A percentile compares a stretch with the other conserved stretches of the same genome.
Evolutionary conservation across 2,797 vertebrate genomes (phyloP).

Genomic region (Furcifer pardalis): DNA sequence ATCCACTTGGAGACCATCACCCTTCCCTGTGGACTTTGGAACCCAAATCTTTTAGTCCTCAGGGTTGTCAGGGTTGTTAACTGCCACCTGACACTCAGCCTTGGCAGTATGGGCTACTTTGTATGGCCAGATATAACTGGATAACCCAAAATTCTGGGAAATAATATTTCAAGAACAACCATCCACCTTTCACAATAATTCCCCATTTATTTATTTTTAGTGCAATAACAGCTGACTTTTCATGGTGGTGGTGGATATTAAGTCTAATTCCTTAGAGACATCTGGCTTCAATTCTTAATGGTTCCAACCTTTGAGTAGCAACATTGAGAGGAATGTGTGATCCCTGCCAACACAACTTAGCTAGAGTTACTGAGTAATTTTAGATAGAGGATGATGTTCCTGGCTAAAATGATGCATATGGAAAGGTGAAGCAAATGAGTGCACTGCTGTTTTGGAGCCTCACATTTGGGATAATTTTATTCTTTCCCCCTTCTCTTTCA

Average conservation of each 20-base stretch:
- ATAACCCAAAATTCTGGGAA: neutral
- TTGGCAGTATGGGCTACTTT: too few relatives aligned
- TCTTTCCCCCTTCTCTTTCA: neutral
- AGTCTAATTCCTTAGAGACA: neutral
- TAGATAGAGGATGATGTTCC: neutral
- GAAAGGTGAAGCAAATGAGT: constrained; percentile 30
- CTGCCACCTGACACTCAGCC: too few relatives aligned
- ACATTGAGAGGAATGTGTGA: neutral
- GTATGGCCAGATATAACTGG: too few relatives aligned
- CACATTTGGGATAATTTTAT: neutral
- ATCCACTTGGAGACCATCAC: too few relatives aligned
- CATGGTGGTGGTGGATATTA: neutral
- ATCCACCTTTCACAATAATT: neutral
- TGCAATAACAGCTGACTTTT: neutral
- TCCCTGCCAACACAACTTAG: neutral
- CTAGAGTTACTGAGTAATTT: neutral
- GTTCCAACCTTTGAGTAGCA: neutral
- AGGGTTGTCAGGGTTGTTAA: too few relatives aligned
- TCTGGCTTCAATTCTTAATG: neutral
- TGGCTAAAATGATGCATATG: neutral
- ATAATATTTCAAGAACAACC: neutral
- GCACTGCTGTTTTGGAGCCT: constrained; percentile 20
- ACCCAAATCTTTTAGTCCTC: too few relatives aligned
- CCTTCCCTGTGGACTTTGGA: too few relatives aligned
- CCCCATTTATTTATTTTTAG: neutral